Percentiles rank a stretch among this genome's conserved stretches.
Conservation (phyloP, 2,888 invertebrate genomes). For the Trichopoda pennipes region DNA sequence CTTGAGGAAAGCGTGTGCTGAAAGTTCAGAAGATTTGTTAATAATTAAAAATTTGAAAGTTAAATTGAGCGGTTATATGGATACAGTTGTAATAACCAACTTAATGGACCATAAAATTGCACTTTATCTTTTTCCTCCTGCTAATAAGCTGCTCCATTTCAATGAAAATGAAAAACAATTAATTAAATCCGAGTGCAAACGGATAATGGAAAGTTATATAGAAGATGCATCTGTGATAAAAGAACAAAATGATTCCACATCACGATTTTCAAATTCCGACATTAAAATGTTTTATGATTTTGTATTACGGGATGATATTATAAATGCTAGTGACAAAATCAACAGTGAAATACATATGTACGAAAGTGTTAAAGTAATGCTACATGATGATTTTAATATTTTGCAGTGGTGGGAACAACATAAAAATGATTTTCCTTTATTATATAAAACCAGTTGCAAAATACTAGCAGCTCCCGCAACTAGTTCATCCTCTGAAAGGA, state of each 20-base stretch:
- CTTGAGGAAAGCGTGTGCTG: conserved; percentile 42
- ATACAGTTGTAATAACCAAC: conserved; percentile 43
- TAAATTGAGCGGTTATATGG: conserved; percentile 31
- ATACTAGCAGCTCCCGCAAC: conserved; percentile 62
- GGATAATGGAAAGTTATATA: conserved; percentile 53
- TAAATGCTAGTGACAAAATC: conserved; percentile 24
- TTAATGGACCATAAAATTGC: conserved; percentile 65
- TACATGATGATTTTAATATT: conserved; percentile 55
- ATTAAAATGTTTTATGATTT: conserved; percentile 56
- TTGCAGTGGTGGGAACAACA: conserved; percentile 56
- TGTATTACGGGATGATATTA: conserved; percentile 30
- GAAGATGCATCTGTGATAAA: conserved; percentile 6
- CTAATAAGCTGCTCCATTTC: conserved; percentile 61
- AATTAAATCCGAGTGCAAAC: conserved; percentile 58
- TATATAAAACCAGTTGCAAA: conserved; percentile 64
- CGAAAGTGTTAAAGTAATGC: conserved; percentile 33
- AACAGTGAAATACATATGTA: conserved; percentile 53
- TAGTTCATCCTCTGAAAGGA: conserved; percentile 54
- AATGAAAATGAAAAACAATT: conserved; percentile 45
- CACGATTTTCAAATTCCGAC: conserved; percentile 23
- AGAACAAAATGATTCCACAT: conserved; percentile 24
- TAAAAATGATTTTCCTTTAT: conserved; percentile 54
- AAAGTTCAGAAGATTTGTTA: conserved; percentile 29
- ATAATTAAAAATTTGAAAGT: conserved; percentile 52
- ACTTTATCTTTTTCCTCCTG: conserved; percentile 66